phyloP scores from a whole-genome alignment of 2,888 invertebrate species.

The Altica lythri region DNA sequence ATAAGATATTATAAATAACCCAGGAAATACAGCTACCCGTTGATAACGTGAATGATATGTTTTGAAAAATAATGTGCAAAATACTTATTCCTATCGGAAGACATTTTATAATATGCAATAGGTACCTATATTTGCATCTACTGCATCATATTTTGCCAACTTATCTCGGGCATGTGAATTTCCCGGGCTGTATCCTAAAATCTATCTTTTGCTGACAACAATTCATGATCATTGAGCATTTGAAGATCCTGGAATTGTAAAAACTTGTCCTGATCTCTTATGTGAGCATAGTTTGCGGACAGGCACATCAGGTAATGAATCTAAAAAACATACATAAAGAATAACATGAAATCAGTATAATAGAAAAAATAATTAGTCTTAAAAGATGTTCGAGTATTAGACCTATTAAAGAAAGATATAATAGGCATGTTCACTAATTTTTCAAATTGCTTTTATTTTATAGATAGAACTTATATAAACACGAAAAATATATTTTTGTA shows the following conservation, averaged over 20 bases:
- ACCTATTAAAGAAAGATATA: too few species aligned
- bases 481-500: too few species aligned
- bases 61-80: conserved; percentile 1
- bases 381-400: too few species aligned
- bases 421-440: too few species aligned
- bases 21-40: conserved; percentile 44
- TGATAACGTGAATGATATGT: conserved; percentile 19
- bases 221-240: conserved; percentile 74
- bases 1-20: conserved; percentile 14
- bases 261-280: conserved; percentile 92
- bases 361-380: too few species aligned
- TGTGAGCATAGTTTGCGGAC: conserved; percentile 94
- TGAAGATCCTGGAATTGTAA: conserved; percentile 90
- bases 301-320: conserved; percentile 93
- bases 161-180: conserved; percentile 58
- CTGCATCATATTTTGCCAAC: conserved; percentile 41
- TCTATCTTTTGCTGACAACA: conserved; percentile 79
- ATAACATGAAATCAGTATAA: too few species aligned
- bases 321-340: conserved; percentile 51
- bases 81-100: conserved; percentile 6
- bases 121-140: too few species aligned
- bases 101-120: too few species aligned
- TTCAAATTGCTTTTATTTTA: too few species aligned
- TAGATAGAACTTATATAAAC: too few species aligned
- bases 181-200: conserved; percentile 83